A percentile compares a stretch with the other conserved stretches of the same genome.
Evolutionary conservation across 2,888 invertebrate genomes (phyloP).

Genomic region (Falcaria lacertinaria): DNA sequence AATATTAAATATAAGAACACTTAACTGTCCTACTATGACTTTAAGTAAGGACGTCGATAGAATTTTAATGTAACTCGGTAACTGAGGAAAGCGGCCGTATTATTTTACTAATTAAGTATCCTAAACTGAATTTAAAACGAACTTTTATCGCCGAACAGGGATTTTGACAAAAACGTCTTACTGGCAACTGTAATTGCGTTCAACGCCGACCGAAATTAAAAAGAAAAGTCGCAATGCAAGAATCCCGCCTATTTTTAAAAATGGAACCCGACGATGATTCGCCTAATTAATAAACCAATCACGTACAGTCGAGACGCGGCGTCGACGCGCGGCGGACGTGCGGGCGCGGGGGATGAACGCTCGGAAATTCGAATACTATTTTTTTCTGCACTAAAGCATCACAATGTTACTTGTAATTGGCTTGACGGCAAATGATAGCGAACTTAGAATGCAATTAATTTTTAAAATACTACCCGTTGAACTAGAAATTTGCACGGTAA

Average conservation of each 20-base stretch:
- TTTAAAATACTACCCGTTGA: conserved; percentile 37
- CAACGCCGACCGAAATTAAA: conserved; percentile 75
- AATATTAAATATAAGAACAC: no score
- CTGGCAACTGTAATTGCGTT: conserved; percentile 73
- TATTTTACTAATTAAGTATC: conserved; percentile 50
- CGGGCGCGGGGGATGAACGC: conserved; percentile 77
- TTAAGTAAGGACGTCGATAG: conserved; percentile 15
- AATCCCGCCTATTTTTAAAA: conserved; percentile 80
- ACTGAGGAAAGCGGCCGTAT: conserved; percentile 31
- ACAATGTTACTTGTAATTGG: conserved; percentile 75
- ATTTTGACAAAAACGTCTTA: conserved; percentile 65
- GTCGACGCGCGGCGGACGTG: conserved; percentile 76
- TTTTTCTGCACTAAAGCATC: conserved; percentile 72
- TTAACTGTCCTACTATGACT: background rate
- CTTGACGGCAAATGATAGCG: conserved; percentile 65
- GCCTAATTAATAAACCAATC: conserved; percentile 80
- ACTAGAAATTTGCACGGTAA: conserved; percentile 36
- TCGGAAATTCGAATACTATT: conserved; percentile 76
- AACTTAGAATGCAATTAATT: conserved; percentile 61
- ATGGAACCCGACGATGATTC: conserved; percentile 73
- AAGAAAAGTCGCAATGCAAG: conserved; percentile 74
- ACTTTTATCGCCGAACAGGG: conserved; percentile 51
- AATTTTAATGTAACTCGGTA: conserved; percentile 29
- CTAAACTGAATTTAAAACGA: conserved; percentile 43
- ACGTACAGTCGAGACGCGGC: conserved; percentile 79